Base-by-base conservation (phyloP, 2,797 vertebrate genomes). In the Eurystomus glaucurus region DNA sequence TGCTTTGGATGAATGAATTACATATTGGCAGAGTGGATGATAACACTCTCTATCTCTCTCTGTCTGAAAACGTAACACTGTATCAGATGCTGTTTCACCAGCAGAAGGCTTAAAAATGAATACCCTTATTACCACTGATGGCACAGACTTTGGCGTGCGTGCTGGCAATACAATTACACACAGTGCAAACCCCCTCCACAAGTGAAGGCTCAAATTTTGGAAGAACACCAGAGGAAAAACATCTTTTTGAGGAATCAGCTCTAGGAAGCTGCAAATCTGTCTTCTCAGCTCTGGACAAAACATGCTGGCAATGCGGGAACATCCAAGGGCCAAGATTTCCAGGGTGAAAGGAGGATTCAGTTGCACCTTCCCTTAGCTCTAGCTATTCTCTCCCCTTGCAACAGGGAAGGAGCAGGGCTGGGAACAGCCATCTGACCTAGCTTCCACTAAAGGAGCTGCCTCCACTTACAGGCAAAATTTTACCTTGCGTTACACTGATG, bases 271-370 rank as follows among this genome's bases (percentile, higher is more conserved):
- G 60, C 15, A 85, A 18, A 82, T 54, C 62, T 69, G 29, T 75
- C 25, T 23, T 68, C 58, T 52, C 31, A 74, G 71, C 55, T 83
- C 45, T 61, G 54, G 41, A n/a, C 11, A 69, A 85, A 64, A 52
- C 1, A 0, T 28, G 12, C 25, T 2, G 14, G 58, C 79, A 82
- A 81, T 0, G 1, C 1, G 0, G 55, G 35, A 43, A 43, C 29
- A 85, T 21, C 4, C 55, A 41, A 19, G 5, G 17, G 10, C 37
- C 50, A 70, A 46, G 43, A 70, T 13, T 58, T 74, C 61, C 71
- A 68, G 35, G 29, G 19, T 0, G 1, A 51, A 71, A 76, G 37
- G 26, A 51, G 21, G 52, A 22, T 46, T n/a, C 20, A 16, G 11
- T 23, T 29, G 19, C 57, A 71, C 23, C 9, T 57, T 74, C 29